These are phyloP conservation scores for Bradypus variegatus DNA, from an alignment of 2,797 vertebrate species.

Conservation along the genomic window DNA sequence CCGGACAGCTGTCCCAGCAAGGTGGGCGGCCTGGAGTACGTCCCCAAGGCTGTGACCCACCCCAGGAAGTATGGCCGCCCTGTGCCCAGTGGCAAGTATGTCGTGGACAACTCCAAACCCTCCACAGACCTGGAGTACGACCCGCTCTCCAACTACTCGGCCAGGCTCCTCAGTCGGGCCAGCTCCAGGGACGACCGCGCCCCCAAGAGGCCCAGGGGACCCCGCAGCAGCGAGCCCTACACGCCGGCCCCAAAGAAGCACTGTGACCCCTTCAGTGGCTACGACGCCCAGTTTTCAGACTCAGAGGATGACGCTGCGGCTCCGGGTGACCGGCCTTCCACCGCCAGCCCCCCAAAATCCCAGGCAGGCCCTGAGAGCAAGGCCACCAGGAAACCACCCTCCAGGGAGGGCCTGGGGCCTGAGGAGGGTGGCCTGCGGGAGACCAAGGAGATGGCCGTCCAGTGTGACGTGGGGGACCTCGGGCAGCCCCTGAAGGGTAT, in stretches of 20 bases:
- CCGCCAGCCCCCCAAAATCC: conserved; percentile 69
- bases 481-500: conserved; percentile 54
- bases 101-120: conserved; percentile 87
- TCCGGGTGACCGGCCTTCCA: rapidly evolving
- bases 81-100: conserved; percentile 83
- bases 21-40: conserved; percentile 81
- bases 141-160: conserved; percentile 92
- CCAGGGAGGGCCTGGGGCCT: conserved; percentile 58
- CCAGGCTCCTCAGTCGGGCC: conserved; percentile 80
- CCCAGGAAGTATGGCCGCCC: conserved; percentile 73
- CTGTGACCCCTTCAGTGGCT: conserved; percentile 64
- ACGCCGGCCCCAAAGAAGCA: conserved; percentile 77
- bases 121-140: conserved; percentile 95
- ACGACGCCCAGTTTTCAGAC: conserved; percentile 81
- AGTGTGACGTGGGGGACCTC: conserved; percentile 63
- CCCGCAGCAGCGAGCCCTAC: conserved; percentile 72
- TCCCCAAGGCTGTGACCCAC: conserved; percentile 82
- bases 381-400: conserved; percentile 62
- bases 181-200: conserved; percentile 63
- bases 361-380: conserved; percentile 56
- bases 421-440: conserved; percentile 44
- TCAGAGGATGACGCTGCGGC: conserved; percentile 79
- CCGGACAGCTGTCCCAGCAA: conserved; percentile 68
- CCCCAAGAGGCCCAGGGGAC: conserved; percentile 68
- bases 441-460: conserved; percentile 66